Evolutionary conservation across 2,797 vertebrate species (phyloP), one percentile per base, ranked within the genome.

Genomic region (Halcyon leucocephala): DNA sequence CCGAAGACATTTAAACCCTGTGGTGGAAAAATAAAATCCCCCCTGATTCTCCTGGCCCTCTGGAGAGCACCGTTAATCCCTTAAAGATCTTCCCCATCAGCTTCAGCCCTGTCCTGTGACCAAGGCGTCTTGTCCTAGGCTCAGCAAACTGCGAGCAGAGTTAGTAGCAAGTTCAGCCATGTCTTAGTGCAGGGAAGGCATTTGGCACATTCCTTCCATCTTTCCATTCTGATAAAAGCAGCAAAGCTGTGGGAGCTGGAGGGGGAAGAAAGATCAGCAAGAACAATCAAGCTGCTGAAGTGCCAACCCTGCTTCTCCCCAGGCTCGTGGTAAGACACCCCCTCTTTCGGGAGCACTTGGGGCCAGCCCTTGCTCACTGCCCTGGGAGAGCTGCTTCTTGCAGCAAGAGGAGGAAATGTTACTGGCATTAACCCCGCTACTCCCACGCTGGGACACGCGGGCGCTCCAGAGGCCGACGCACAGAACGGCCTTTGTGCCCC

Each of bases 401-500:
- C 78, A 64, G 51, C 22, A 12, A 12, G 70, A 18, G 2, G 60
- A 80, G 83, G 86, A 82, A 26, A 64, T 42, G 78, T 61, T 35
- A 35, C 58, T 82, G 24, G 29, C 66, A 13, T 29, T 84, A 62
- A 48, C 21, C 77, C 82, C 10, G 1, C 4, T 22, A 35, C 67
- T 82, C 82, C 51, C 67, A 48, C 74, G 0, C 7, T 12, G 1
- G 5, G 25, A 7, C 37, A 19, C 54, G 4, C 1, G 2, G 1
- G 0, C 0, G 1, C 37, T 44, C 44, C 25, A 3, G 0, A 0
- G 70, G 61, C 60, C 2, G 14, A 49, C 10, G 0, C 19, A 48
- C 90, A 85, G 31, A 48, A 28, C 3, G 7, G 78, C 60, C 60
- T 41, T 71, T 80, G 84, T 92, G 25, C 54, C 19, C 13, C 7